Evolutionary conservation across 2,888 invertebrate genomes (phyloP).

Genomic region (Drosophila prostipennis): DNA sequence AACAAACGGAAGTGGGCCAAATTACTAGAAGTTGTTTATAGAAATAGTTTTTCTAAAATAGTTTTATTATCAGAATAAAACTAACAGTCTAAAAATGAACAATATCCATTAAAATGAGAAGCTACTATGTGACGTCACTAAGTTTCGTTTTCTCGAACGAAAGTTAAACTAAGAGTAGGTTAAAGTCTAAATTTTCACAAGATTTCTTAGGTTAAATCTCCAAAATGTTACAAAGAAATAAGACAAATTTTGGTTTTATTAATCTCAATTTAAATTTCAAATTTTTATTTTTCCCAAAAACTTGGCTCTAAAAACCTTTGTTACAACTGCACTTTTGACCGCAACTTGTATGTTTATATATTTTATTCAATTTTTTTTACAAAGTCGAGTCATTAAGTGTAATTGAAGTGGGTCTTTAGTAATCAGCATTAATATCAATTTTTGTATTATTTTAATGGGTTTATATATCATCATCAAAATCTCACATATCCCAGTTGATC

Average conservation of each 20-base stretch:
- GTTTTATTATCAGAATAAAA: too few relatives aligned
- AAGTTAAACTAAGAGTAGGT: too few relatives aligned
- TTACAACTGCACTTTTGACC: slow-evolving; percentile 1
- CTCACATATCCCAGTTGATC: slow-evolving; percentile 1
- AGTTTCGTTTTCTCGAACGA: too few relatives aligned
- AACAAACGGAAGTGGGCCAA: slow-evolving; percentile 13
- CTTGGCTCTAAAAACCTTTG: neutral
- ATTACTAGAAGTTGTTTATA: neutral
- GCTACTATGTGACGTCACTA: too few relatives aligned
- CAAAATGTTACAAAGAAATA: too few relatives aligned
- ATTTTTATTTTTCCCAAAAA: too few relatives aligned
- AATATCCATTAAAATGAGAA: too few relatives aligned
- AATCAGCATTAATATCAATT: slow-evolving; percentile 44
- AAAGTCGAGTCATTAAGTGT: slow-evolving; percentile 48
- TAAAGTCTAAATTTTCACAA: too few relatives aligned
- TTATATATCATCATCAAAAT: slow-evolving; percentile 12
- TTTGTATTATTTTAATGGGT: slow-evolving; percentile 30
- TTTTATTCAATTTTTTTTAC: slow-evolving; percentile 11
- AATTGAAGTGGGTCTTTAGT: slow-evolving; percentile 50
- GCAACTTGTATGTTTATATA: slow-evolving; percentile 1
- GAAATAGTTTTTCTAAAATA: neutral
- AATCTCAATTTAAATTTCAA: too few relatives aligned
- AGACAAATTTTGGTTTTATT: too few relatives aligned
- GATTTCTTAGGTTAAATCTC: too few relatives aligned
- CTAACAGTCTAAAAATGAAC: too few relatives aligned